Evolutionary conservation across 2,113 vertebrate genomes (phyloP).

Genomic region (Phrynosoma platyrhinos): DNA sequence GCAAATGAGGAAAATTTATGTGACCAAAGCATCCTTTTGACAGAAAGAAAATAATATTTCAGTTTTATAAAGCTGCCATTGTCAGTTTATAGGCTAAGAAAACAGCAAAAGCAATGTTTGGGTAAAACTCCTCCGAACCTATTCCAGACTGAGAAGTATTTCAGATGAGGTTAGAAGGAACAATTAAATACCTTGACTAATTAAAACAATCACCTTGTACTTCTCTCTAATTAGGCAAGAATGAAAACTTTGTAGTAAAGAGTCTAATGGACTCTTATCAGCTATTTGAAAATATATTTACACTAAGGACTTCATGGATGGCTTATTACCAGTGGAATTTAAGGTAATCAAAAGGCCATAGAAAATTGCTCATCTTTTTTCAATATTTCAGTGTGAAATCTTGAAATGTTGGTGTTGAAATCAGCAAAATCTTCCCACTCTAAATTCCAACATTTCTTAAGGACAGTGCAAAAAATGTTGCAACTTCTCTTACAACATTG

Average conservation of each 20-base stretch:
- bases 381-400: background rate
- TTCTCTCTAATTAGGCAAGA: background rate
- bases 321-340: background rate
- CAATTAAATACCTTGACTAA: background rate
- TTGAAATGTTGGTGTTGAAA: background rate
- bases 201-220: background rate
- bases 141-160: slow-evolving; percentile 1
- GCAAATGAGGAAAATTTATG: slow-evolving; percentile 12
- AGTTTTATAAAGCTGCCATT: background rate
- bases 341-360: no score
- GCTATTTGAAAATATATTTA: slow-evolving; percentile 3
- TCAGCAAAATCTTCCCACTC: no score
- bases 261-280: background rate
- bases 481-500: no score
- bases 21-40: background rate
- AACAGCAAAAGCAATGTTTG: background rate
- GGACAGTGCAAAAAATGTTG: no score
- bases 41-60: slow-evolving; percentile 27
- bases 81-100: background rate
- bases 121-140: background rate
- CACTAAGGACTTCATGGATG: background rate
- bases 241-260: background rate
- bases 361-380: background rate
- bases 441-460: no score
- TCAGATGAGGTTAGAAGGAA: background rate